Conservation (phyloP, 2,888 invertebrate species). For the Sialis lutaria region DNA sequence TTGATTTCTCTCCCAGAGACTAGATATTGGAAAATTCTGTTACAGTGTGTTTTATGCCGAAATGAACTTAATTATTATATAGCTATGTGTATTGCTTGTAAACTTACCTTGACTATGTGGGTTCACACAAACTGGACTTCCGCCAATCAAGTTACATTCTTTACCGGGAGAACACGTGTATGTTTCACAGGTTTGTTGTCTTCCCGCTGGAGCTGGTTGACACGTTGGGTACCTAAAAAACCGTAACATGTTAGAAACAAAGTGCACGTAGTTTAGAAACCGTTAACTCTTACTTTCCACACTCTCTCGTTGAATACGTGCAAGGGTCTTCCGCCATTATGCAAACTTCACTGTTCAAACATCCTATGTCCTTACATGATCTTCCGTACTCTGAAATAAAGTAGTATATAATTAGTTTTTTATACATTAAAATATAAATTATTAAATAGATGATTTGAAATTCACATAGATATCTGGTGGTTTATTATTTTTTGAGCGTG, state of each 20-base stretch:
- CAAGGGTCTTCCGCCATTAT: constrained; percentile 57
- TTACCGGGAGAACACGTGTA: constrained; percentile 25
- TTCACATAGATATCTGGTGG: no score
- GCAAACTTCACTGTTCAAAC: constrained; percentile 51
- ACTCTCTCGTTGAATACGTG: constrained; percentile 32
- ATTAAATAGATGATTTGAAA: no score
- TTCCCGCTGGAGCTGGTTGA: constrained; percentile 11
- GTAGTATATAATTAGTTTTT: no score
- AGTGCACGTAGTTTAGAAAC: no score
- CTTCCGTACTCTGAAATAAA: constrained; percentile 54
- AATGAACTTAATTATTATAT: neutral
- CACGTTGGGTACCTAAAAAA: constrained; percentile 24
- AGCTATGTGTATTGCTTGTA: neutral
- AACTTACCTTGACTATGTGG: constrained; percentile 13
- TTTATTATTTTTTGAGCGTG: no score
- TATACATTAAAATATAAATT: no score
- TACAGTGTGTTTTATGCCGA: neutral
- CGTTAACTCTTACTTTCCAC: constrained; percentile 21
- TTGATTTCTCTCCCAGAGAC: no score
- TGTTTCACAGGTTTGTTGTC: constrained; percentile 16
- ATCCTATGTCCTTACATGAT: constrained; percentile 61
- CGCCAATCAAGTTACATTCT: constrained; percentile 21
- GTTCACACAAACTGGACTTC: constrained; percentile 23
- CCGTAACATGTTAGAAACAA: constrained; percentile 5
- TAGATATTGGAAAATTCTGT: no score